phyloP scores from a whole-genome alignment of 2,797 vertebrate species.

The Epinephelus awoara region DNA sequence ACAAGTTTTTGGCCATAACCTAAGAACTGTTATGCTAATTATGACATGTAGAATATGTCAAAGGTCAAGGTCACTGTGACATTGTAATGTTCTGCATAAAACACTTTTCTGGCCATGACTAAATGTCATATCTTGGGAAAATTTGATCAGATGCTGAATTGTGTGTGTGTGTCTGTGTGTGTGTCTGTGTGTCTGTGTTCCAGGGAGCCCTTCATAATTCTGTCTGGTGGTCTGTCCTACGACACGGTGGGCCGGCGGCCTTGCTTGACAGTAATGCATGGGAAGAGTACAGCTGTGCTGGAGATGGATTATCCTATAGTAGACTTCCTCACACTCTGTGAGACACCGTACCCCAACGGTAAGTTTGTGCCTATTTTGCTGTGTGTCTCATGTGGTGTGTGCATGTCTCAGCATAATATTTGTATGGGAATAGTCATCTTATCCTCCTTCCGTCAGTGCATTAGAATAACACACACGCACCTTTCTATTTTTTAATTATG shows the following conservation, averaged over 20 bases:
- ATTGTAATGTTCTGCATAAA: no score
- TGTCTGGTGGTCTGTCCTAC: constrained; percentile 97
- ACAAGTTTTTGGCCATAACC: no score
- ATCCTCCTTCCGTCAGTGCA: neutral
- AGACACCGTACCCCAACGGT: constrained; percentile 98
- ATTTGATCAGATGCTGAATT: no score
- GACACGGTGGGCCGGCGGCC: constrained; percentile 96
- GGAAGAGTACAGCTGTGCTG: constrained; percentile 97
- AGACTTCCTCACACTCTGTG: constrained; percentile 98
- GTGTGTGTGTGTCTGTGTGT: no score
- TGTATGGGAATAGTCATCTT: neutral
- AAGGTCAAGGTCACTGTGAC: no score
- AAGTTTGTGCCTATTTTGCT: neutral
- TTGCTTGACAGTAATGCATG: constrained; percentile 98
- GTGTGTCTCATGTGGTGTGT: neutral
- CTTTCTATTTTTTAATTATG: constrained; percentile 64
- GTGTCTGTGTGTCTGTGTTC: constrained; percentile 13
- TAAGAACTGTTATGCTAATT: no score
- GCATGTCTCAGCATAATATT: neutral
- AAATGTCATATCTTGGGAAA: no score
- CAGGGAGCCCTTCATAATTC: constrained; percentile 95
- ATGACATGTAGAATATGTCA: no score
- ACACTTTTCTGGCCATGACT: no score
- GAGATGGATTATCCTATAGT: constrained; percentile 99
- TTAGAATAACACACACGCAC: constrained; percentile 23